Evolutionary conservation across 1,140 invertebrate genomes (phyloP), one percentile per base, ranked within the genome.

Genomic region (Caenorhabditis inopinata): DNA sequence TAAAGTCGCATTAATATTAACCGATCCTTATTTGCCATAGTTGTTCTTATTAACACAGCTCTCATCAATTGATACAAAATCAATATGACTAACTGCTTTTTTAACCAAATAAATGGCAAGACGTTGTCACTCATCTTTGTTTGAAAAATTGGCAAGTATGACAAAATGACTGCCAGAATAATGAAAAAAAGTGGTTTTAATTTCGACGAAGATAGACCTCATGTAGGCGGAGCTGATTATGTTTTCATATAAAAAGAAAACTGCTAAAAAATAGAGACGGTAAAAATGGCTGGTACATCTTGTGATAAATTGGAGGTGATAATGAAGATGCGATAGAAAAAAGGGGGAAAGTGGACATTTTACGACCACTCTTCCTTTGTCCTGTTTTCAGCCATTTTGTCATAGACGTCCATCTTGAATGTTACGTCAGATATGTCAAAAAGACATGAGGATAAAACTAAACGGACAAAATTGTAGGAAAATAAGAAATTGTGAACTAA

Each of bases 271-370:
- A 16, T 38, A 68, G 38, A 18, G 14, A 38, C 23, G 16, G 3
- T 21, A 58, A 21, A 29, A 58, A 21, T 14, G 27, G 16, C 16
- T n/a, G 32, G 58, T 68, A 68, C 32, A 68, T 68, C 58, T 68
- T 68, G 58, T 68, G 58, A 68, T 42, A 42, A 68, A 18, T 58
- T 23, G n/a, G 5, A 23, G 48, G 25, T 68, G 58, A 68, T 68
- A 68, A 68, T 68, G 58, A 68, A 68, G 58, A 68, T 68, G 58
- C 38, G 58, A 68, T 32, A 23, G 32, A 68, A 68, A 42, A 35
- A 9, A 21, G 21, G 58, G 58, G n/a, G 58, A 68, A 68, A 68
- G 58, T 38, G 58, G 38, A 68, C 58, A 38, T 68, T 68, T 68
- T 68, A 68, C 58, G 58, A 68, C 32, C 58, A 68, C 58, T 68